Evolutionary conservation across 1,140 invertebrate genomes (phyloP), one percentile per base, ranked within the genome.

Genomic region (Bathynomus jamesi): DNA sequence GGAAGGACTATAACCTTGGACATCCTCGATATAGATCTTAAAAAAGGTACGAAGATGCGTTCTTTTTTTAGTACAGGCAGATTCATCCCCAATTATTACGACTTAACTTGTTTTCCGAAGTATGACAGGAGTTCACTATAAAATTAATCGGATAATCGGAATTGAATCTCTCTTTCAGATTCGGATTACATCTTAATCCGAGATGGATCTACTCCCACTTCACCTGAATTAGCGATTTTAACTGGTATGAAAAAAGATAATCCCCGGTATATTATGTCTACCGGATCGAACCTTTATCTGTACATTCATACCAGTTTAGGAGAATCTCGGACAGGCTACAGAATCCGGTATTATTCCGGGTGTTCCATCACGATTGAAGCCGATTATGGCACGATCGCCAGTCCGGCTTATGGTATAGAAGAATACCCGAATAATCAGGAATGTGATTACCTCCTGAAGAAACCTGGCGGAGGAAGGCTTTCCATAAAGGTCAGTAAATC

Each of bases 361-460:
- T 84, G 83, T 73, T 79, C 81, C 61, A 77, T 83, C 11, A 92
- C 91, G 2, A 88, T 95, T 32, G 87, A 89, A 25, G 88, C 90
- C 1, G 83, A 85, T 4, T 93, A 94, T 81, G 93, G 93, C 28
- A 94, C 91, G 1, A 85, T 96, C 2, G 88, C 89, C 5, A 95
- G 93, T 3, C 94, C 94, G 2, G 93, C 93, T 4, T 95, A 88
- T 77, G 89, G 90, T 4, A 82, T 95, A 10, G 86, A 86, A 30
- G 87, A 90, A 70, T 96, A 96, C 81, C 94, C 94, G 0, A 92
- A 90, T 78, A 96, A 96, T 81, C 93, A 95, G 80, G 92, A 95
- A 80, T 96, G 94, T 80, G 85, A 91, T 61, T 94, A 93, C 78
- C 89, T 89, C 80, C 88, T 96, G n/a, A 89, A 88, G 74, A 92